Conservation (phyloP, 2,113 vertebrate genomes). For the Dasyprocta punctata region DNA sequence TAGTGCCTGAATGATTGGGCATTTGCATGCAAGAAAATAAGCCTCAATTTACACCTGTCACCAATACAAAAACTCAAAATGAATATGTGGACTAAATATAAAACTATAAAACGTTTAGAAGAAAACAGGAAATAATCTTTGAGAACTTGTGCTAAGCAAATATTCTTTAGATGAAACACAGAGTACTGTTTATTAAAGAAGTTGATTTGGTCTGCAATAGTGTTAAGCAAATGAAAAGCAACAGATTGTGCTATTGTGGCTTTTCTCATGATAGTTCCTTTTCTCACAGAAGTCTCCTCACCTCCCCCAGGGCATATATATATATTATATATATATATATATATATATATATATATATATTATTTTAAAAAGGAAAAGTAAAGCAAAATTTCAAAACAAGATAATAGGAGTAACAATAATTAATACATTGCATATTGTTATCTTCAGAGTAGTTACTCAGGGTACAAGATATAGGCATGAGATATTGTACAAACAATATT, state of each 20-base stretch:
- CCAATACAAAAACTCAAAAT: not conserved
- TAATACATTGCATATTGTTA: too few species aligned
- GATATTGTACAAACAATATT: too few species aligned
- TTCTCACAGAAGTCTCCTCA: too few species aligned
- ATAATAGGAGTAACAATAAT: too few species aligned
- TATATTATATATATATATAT: too few species aligned
- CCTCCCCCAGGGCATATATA: too few species aligned
- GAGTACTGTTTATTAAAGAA: not conserved
- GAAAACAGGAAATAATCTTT: not conserved
- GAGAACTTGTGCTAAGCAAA: not conserved
- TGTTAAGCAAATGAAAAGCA: not conserved
- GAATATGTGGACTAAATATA: not conserved
- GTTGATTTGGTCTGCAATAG: not conserved
- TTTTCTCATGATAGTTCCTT: too few species aligned
- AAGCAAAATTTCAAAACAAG: too few species aligned
- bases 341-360: too few species aligned
- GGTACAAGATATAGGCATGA: too few species aligned
- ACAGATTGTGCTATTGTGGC: not conserved
- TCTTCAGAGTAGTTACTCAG: too few species aligned
- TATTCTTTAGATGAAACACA: not conserved
- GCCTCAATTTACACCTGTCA: not conserved
- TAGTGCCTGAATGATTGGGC: not conserved
- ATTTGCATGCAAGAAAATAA: not conserved
- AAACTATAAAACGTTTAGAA: not conserved
- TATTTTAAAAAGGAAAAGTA: too few species aligned